A percentile compares a stretch with the other conserved stretches of the same genome.
phyloP scores from a whole-genome alignment of 2,888 invertebrate genomes.

The Pharmacophagus antenor region DNA sequence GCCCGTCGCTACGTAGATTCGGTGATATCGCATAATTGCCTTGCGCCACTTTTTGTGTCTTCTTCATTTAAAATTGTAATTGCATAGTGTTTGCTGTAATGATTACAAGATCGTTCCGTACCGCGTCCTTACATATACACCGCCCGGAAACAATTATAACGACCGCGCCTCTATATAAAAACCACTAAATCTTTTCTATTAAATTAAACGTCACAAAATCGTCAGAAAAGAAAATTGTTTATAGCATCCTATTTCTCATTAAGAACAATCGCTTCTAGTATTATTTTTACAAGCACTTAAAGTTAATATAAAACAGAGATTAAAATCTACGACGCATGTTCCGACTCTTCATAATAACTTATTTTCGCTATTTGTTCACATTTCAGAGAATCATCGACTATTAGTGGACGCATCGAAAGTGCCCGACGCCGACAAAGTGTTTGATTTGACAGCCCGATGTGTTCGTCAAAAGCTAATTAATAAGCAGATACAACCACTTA shows the following conservation, averaged over 20 bases:
- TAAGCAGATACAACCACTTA: constrained; percentile 81
- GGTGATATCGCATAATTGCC: constrained; percentile 62
- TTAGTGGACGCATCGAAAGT: constrained; percentile 51
- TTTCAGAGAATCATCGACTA: constrained; percentile 71
- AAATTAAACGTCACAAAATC: background rate
- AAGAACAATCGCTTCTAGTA: background rate
- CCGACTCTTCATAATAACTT: background rate
- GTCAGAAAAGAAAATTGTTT: background rate
- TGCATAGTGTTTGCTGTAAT: constrained; percentile 34
- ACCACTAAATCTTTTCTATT: constrained; percentile 13
- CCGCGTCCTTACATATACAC: constrained; percentile 21
- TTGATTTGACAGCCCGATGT: constrained; percentile 75
- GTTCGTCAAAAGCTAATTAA: constrained; percentile 76
- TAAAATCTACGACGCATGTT: constrained; percentile 1
- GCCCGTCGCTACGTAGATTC: constrained; percentile 47
- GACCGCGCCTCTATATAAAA: constrained; percentile 1
- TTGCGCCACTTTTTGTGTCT: constrained; percentile 38
- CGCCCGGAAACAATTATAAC: constrained; percentile 14
- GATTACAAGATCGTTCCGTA: constrained; percentile 33
- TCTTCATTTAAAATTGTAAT: constrained; percentile 34
- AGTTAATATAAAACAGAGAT: constrained; percentile 7
- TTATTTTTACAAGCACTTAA: constrained; percentile 1
- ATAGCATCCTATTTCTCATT: background rate
- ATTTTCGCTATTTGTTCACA: constrained; percentile 30
- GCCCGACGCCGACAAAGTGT: constrained; percentile 70